Evolutionary conservation across 2,888 invertebrate species (phyloP).

Genomic region (Orthosia gothica): DNA sequence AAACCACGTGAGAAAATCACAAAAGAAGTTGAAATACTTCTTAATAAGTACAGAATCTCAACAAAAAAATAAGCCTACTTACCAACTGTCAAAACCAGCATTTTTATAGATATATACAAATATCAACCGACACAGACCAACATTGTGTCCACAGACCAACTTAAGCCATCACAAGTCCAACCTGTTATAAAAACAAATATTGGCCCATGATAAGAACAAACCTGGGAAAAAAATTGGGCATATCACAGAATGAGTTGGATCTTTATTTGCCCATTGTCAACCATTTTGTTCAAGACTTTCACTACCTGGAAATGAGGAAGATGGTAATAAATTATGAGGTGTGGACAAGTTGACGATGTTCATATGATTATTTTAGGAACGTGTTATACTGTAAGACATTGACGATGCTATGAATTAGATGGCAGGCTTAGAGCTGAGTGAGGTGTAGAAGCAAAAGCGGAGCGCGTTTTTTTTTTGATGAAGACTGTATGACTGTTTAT

Average conservation of each 20-base stretch:
- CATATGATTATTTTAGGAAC: constrained; percentile 70
- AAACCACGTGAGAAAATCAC: too few species aligned
- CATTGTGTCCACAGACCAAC: constrained; percentile 57
- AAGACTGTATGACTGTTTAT: too few species aligned
- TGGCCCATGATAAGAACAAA: constrained; percentile 83
- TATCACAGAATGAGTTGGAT: constrained; percentile 77
- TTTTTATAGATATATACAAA: background rate
- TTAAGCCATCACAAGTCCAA: constrained; percentile 70
- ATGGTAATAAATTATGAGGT: constrained; percentile 83
- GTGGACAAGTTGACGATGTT: constrained; percentile 77
- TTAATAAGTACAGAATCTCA: background rate
- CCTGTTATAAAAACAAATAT: constrained; percentile 85
- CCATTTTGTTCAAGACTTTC: constrained; percentile 77
- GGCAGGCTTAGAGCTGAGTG: background rate
- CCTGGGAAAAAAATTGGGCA: constrained; percentile 84
- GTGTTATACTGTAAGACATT: constrained; percentile 34
- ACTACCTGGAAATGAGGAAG: constrained; percentile 81
- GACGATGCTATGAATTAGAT: constrained; percentile 53
- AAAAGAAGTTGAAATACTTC: background rate
- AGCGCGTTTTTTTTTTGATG: too few species aligned
- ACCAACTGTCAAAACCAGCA: background rate
- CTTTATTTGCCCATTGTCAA: constrained; percentile 87
- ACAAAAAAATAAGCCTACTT: background rate
- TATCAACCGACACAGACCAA: constrained; percentile 1
- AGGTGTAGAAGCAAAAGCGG: constrained; percentile 2